Evolutionary conservation across 2,888 invertebrate species (phyloP).

Genomic region (Tipula vernalis): DNA sequence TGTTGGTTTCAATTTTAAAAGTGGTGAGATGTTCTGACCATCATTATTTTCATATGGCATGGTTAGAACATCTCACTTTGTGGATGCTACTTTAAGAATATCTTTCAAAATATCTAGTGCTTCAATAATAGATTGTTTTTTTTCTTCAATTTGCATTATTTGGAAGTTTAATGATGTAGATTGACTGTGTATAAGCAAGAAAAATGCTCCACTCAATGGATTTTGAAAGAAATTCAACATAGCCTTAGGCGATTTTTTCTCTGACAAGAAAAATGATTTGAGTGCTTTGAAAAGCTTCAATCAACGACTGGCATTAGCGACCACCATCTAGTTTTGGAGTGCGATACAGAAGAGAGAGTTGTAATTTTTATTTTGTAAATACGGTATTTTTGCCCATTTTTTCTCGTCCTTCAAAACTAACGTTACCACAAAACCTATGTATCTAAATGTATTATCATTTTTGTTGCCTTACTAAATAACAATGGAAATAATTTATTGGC

Average conservation of each 20-base stretch:
- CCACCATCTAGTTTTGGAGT: slow-evolving; percentile 14
- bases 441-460: not conserved
- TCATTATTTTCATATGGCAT: too few relatives aligned
- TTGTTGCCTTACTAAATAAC: not conserved
- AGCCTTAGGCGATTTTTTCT: slow-evolving; percentile 12
- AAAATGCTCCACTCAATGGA: not conserved
- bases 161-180: not conserved
- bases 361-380: slow-evolving; percentile 14
- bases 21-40: too few relatives aligned
- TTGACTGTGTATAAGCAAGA: not conserved
- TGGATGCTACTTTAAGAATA: not conserved
- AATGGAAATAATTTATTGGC: too few relatives aligned
- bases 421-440: not conserved
- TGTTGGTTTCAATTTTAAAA: too few relatives aligned
- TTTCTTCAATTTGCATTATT: not conserved
- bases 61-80: not conserved
- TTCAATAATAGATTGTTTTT: not conserved
- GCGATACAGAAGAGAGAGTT: slow-evolving; percentile 13
- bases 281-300: slow-evolving; percentile 13
- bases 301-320: slow-evolving; percentile 12
- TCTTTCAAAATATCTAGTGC: not conserved
- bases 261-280: slow-evolving; percentile 13
- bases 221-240: not conserved
- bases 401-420: not conserved
- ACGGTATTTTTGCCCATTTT: slow-evolving; percentile 12